These are phyloP conservation scores for Ophioninae sp. DNA, from an alignment of 2,888 invertebrate genomes.

Conservation along the genomic window DNA sequence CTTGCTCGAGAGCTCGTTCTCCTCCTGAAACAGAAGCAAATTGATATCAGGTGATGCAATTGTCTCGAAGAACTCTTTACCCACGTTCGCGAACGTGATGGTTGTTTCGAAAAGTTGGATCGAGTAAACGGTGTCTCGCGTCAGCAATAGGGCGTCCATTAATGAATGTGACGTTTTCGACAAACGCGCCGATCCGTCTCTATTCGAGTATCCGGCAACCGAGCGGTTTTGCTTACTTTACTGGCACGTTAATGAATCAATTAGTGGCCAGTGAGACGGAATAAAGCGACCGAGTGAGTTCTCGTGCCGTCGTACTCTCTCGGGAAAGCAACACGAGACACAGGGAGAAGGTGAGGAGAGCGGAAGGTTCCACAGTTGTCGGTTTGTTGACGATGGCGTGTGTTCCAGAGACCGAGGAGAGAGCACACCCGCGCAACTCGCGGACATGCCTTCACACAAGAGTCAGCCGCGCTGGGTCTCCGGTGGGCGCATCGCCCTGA, in stretches of 20 bases:
- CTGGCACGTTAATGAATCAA: conserved; percentile 72
- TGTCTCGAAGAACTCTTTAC: neutral
- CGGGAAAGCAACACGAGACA: conserved; percentile 35
- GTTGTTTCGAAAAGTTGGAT: neutral
- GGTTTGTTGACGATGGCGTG: conserved; percentile 39
- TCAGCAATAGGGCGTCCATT: conserved; percentile 16
- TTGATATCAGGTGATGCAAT: neutral
- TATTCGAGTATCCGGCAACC: conserved; percentile 38
- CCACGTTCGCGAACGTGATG: neutral
- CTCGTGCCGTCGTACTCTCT: conserved; percentile 52
- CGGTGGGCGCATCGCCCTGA: conserved; percentile 57
- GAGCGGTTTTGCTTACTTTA: conserved; percentile 47
- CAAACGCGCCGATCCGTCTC: conserved; percentile 9
- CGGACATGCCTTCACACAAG: conserved; percentile 20
- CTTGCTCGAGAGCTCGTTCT: conserved; percentile 86
- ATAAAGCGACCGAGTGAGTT: conserved; percentile 62
- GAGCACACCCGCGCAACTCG: conserved; percentile 28
- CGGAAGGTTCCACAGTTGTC: conserved; percentile 22
- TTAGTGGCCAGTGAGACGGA: conserved; percentile 69
- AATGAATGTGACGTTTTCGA: conserved; percentile 19
- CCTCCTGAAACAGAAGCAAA: conserved; percentile 84
- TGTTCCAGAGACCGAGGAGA: conserved; percentile 47
- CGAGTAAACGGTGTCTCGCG: neutral
- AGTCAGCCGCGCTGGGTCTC: conserved; percentile 44
- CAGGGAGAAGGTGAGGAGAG: neutral